These are phyloP conservation scores for Mechanitis messenoides DNA, from an alignment of 2,888 invertebrate species.

Conservation along the genomic window DNA sequence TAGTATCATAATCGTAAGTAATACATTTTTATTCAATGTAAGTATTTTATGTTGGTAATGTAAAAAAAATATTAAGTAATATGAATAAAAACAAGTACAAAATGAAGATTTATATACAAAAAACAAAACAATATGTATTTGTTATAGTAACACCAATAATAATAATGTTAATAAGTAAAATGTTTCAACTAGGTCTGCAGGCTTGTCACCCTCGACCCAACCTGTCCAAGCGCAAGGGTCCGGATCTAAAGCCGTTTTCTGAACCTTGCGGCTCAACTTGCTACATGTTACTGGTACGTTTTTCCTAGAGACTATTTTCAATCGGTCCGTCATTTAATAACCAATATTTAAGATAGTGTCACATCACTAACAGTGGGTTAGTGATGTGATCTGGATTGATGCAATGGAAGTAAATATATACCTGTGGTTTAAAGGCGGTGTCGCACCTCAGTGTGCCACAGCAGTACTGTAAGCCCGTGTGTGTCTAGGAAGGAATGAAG, in stretches of 20 bases:
- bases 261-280: conserved; percentile 93
- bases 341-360: neutral
- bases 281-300: conserved; percentile 86
- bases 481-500: conserved; percentile 86
- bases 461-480: conserved; percentile 92
- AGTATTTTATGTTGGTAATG: neutral
- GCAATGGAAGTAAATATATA: no score
- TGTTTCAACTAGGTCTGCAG: conserved; percentile 80
- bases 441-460: conserved; percentile 89
- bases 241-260: conserved; percentile 89
- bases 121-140: no score
- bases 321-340: no score
- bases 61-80: no score
- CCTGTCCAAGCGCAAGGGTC: conserved; percentile 89
- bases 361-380: no score
- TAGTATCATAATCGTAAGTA: conserved; percentile 7
- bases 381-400: no score
- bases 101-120: no score
- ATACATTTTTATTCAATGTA: neutral
- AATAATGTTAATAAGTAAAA: neutral
- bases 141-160: no score
- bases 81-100: neutral
- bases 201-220: conserved; percentile 95
- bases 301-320: no score
- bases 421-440: conserved; percentile 85